Evolutionary conservation across 2,888 invertebrate genomes (phyloP), one percentile per base, ranked within the genome.

Genomic region (Melinaea menophilus): DNA sequence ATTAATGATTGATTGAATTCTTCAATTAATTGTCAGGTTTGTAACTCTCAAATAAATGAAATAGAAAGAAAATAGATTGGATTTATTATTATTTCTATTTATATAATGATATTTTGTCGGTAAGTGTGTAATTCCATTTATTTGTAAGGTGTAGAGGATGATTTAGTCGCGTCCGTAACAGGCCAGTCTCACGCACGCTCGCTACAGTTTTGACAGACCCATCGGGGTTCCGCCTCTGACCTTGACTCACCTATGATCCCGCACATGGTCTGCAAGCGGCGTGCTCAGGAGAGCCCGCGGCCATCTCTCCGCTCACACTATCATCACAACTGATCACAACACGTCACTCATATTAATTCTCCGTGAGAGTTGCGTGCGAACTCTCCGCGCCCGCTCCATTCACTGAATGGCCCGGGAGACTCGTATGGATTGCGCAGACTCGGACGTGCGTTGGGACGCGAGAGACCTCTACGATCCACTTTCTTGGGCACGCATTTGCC

Each of bases 321-420:
- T 74, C 86, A 88, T 85, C 83, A 82, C 84, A 78, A 72, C 77
- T 73, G 73, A 67, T 69, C 81, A 81, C 83, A 76, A 74, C 76
- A 78, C 72, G 78, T 79, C 86, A 85, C 84, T 78, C 84, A 86
- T 80, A 76, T 71, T 79, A 80, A 76, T 73, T 68, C 67, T 70
- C 70, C 73, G 73, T 69, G 66, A 70, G 68, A 69, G 70, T 64
- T 65, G 67, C 72, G 73, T 74, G 77, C 86, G 85, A 80, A 80
- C 81, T 71, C 74, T 67, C 78, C 69, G 69, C 73, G 67, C 79
- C 72, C 77, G 72, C 72, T 81, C 78, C 90, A 88, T 88, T 87
- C 88, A 90, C 90, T 90, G 88, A 77, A 78, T 77, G 78, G 82
- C 86, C 88, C 86, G 88, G 86, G 86, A 80, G 77, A 80, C 74